Base-by-base conservation (phyloP, 1,140 invertebrate genomes). In the Drosophila mayri region DNA sequence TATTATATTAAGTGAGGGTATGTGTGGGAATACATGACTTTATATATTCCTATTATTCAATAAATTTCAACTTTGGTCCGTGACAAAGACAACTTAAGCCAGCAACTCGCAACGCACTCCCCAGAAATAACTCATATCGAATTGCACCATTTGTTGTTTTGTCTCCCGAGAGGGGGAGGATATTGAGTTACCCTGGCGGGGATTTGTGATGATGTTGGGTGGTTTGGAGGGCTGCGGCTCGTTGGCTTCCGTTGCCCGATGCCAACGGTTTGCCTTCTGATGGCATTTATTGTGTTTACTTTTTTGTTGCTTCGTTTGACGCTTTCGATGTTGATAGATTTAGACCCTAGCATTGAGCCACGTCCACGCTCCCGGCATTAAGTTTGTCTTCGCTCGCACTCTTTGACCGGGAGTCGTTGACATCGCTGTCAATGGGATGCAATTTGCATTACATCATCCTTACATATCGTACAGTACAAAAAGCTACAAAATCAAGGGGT, bases 251-350 rank as follows among this genome's bases (percentile, higher is more conserved):
- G 10, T 61, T 66, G 80, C 62, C 85, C 76, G 68, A 66, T 83
- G 75, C 76, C 35, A 40, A 28, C 60, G 67, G 54, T 60, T 66
- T 44, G 30, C 44, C 70, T 49, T 16, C 3, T 44, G 57, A 57
- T 63, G 62, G 43, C 28, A 68, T 40, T 67, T 68, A 49, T 38
- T 68, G 37, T 60, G 65, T 68, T 52, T 67, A 37, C 37, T 50
- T 49, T 67, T 37, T 71, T 49, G 25, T 72, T 49, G 47, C 44
- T 60, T 88, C 75, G 73, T 84, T 81, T 80, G 77, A 84, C 85
- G 62, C 76, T 88, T 88, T 87, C 84, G 83, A 76, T 84, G 76
- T 88, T 88, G 84, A 87, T 87, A 87, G 81, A 90, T 90, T 90
- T 90, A 90, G 90, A 49, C 37, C 64, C 38, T 35, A 12, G 2